Percentiles rank a stretch among this genome's conserved stretches.
Evolutionary conservation across 2,797 vertebrate species (phyloP).

Genomic region (Miopithecus talapoin): DNA sequence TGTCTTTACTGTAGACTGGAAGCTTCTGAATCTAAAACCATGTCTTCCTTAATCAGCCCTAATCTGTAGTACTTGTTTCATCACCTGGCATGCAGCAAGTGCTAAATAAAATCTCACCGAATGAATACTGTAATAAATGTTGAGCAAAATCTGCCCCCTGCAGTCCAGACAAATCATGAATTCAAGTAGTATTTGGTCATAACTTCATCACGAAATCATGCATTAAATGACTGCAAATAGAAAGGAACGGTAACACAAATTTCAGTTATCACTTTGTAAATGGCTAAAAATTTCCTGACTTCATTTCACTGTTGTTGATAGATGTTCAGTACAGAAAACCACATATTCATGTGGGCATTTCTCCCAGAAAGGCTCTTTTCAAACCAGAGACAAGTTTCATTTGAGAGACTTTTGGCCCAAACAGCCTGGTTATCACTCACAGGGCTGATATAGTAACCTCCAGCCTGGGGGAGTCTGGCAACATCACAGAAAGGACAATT

Average conservation of each 20-base stretch:
- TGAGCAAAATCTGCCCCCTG: not conserved
- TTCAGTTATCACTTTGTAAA: not conserved
- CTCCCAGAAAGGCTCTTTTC: not conserved
- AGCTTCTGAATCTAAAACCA: not conserved
- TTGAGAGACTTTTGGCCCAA: not conserved
- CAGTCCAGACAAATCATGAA: not conserved
- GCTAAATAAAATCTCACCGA: not conserved
- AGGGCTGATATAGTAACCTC: not conserved
- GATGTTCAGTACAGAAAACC: not conserved
- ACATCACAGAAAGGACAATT: not conserved
- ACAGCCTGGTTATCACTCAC: not conserved
- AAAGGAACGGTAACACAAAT: not conserved
- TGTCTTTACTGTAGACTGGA: not conserved
- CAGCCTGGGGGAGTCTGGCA: not conserved
- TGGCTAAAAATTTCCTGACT: not conserved
- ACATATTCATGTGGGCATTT: not conserved
- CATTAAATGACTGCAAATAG: not conserved
- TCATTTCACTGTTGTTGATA: not conserved
- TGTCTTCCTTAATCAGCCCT: not conserved
- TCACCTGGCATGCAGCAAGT: not conserved
- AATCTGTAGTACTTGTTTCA: not conserved
- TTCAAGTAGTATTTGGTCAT: not conserved
- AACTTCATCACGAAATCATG: not conserved
- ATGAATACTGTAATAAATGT: not conserved
- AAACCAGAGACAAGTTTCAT: not conserved